phyloP scores from a whole-genome alignment of 1,140 invertebrate genomes.

The Lasioglossum albipes region DNA sequence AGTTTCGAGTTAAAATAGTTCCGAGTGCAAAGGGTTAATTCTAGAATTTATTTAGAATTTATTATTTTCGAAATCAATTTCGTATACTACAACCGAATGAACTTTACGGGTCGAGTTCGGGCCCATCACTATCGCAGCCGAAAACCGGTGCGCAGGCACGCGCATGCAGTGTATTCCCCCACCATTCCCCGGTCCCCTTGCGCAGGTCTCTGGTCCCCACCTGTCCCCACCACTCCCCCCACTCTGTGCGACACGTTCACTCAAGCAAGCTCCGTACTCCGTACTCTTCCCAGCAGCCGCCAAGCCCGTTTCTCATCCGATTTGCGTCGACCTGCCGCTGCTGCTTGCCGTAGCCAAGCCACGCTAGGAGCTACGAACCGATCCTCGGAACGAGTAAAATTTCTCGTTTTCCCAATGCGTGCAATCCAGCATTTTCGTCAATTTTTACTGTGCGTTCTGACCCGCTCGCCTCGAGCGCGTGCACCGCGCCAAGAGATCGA shows the following conservation, averaged over 20 bases:
- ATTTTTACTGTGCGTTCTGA: not conserved
- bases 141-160: conserved; percentile 46
- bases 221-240: not conserved
- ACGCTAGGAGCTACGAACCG: conserved; percentile 30
- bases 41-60: too few species aligned
- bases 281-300: conserved; percentile 25
- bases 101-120: conserved; percentile 17
- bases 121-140: conserved; percentile 38
- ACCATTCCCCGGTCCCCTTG: conserved; percentile 21
- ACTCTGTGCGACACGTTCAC: conserved; percentile 41
- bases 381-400: conserved; percentile 26
- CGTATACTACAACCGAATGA: not conserved
- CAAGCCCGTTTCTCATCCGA: conserved; percentile 51
- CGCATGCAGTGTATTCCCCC: conserved; percentile 8
- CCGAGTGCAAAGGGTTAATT: too few species aligned
- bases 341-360: conserved; percentile 19
- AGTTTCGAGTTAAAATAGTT: too few species aligned
- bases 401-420: conserved; percentile 8
- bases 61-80: too few species aligned
- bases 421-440: not conserved
- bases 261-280: conserved; percentile 1
- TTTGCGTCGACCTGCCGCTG: conserved; percentile 41
- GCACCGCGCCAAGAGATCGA: too few species aligned
- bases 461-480: not conserved
- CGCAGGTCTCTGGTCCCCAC: conserved; percentile 15